Percentiles rank a stretch among this genome's conserved stretches.
These are phyloP conservation scores for Macrostomum cliftonense DNA, from an alignment of 2,888 invertebrate genomes.

Conservation along the genomic window DNA sequence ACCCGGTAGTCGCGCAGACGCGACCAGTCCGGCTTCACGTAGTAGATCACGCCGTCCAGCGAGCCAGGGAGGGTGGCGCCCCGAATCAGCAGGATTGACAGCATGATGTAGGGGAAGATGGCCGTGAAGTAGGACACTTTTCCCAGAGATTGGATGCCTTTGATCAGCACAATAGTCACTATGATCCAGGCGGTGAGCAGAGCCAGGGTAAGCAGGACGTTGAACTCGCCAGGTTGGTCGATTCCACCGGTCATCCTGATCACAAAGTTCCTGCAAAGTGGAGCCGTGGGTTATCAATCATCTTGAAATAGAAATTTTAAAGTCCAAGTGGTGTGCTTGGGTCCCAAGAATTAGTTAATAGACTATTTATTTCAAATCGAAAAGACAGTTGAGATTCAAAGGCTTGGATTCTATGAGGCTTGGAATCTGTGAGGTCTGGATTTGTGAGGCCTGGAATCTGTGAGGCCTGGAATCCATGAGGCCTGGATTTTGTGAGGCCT, in stretches of 20 bases:
- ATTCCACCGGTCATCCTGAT: conserved; percentile 27
- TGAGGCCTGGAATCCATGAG: too few relatives aligned
- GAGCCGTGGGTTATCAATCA: too few relatives aligned
- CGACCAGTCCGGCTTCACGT: conserved; percentile 57
- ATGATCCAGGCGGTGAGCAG: conserved; percentile 30
- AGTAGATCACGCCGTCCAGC: conserved; percentile 55
- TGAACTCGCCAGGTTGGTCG: conserved; percentile 24
- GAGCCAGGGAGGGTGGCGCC: conserved; percentile 62
- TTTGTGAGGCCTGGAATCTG: too few relatives aligned
- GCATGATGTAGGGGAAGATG: conserved; percentile 39
- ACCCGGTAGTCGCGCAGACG: conserved; percentile 45
- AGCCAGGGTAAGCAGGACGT: conserved; percentile 26
- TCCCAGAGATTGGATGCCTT: conserved; percentile 34
- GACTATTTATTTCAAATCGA: too few relatives aligned
- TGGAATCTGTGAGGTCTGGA: too few relatives aligned
- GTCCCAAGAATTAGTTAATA: too few relatives aligned
- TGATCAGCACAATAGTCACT: conserved; percentile 30
- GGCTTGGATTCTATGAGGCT: too few relatives aligned
- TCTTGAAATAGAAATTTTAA: too few relatives aligned
- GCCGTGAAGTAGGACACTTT: conserved; percentile 40
- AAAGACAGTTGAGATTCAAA: too few relatives aligned
- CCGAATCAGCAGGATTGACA: conserved; percentile 50
- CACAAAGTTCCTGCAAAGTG: conserved; percentile 24
- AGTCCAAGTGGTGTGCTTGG: too few relatives aligned
- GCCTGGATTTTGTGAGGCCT: too few relatives aligned